Conservation (phyloP, 2,797 vertebrate species). For the Tenualosa ilisha region DNA sequence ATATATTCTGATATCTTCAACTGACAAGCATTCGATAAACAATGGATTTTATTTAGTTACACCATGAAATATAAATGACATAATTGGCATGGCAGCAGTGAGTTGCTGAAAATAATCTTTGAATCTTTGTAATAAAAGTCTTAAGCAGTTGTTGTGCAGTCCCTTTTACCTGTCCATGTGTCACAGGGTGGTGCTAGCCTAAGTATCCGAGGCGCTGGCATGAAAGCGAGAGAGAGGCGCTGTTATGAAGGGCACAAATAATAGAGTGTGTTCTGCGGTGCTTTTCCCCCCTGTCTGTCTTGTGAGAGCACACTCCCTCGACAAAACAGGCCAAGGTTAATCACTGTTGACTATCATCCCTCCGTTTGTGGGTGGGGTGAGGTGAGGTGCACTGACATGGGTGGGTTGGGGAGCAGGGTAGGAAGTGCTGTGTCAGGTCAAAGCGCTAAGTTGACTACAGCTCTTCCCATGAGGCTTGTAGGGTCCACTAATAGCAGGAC, state of each 20-base stretch:
- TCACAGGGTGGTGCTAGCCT: not conserved
- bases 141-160: no score
- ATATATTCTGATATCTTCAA: no score
- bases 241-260: not conserved
- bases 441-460: not conserved
- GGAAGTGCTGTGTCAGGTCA: slow-evolving; percentile 3
- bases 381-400: not conserved
- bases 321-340: slow-evolving; percentile 19
- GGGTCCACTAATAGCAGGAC: not conserved
- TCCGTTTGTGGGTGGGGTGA: not conserved
- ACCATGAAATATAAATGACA: no score
- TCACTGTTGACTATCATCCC: slow-evolving; percentile 3
- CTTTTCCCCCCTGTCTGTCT: not conserved
- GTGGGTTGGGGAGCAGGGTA: not conserved
- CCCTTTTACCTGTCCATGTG: not conserved
- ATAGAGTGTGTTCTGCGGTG: not conserved
- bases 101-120: no score
- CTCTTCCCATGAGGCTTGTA: slow-evolving; percentile 9
- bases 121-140: no score
- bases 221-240: not conserved
- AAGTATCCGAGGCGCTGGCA: not conserved
- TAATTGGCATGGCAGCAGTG: no score
- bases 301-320: not conserved
- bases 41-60: no score
- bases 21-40: no score